A percentile compares a stretch with the other conserved stretches of the same genome.
These are phyloP conservation scores for Listrodromus nycthemerus DNA, from an alignment of 2,888 invertebrate genomes.

Conservation along the genomic window DNA sequence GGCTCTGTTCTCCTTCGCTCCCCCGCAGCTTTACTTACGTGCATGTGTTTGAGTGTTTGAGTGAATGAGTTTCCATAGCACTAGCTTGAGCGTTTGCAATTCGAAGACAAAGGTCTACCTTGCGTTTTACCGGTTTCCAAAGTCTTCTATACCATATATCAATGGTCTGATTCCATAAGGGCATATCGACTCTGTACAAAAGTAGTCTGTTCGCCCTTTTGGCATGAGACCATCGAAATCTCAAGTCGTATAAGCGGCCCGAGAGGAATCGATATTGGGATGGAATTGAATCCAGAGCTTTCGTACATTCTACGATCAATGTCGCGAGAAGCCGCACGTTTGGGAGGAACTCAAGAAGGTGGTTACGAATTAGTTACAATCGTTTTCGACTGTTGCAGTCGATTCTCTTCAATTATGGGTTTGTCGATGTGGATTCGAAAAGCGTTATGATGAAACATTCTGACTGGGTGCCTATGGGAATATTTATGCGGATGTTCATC, in stretches of 20 bases:
- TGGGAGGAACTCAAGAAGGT: background rate
- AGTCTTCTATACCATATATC: constrained; percentile 24
- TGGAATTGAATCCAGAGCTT: constrained; percentile 35
- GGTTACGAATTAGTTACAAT: too few relatives aligned
- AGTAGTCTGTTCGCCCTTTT: constrained; percentile 46
- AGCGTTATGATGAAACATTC: too few relatives aligned
- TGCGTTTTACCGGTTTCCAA: constrained; percentile 51
- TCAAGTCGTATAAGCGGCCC: constrained; percentile 32
- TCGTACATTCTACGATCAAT: background rate
- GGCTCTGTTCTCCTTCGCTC: constrained; percentile 50
- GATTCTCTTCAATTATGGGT: too few relatives aligned
- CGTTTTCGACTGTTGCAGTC: too few relatives aligned
- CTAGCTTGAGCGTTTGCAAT: constrained; percentile 42
- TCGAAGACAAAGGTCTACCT: constrained; percentile 52
- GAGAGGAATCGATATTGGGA: constrained; percentile 41
- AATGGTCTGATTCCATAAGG: background rate
- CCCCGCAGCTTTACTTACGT: background rate
- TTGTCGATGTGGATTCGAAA: too few relatives aligned
- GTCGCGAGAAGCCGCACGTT: background rate
- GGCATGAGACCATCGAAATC: constrained; percentile 3
- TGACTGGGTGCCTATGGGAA: too few relatives aligned
- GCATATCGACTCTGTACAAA: background rate
- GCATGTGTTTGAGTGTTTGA: background rate
- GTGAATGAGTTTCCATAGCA: constrained; percentile 34
- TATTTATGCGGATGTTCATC: too few relatives aligned